Evolutionary conservation across 2,113 vertebrate genomes (phyloP), one percentile per base, ranked within the genome.

Genomic region (Megaceryle torquata): DNA sequence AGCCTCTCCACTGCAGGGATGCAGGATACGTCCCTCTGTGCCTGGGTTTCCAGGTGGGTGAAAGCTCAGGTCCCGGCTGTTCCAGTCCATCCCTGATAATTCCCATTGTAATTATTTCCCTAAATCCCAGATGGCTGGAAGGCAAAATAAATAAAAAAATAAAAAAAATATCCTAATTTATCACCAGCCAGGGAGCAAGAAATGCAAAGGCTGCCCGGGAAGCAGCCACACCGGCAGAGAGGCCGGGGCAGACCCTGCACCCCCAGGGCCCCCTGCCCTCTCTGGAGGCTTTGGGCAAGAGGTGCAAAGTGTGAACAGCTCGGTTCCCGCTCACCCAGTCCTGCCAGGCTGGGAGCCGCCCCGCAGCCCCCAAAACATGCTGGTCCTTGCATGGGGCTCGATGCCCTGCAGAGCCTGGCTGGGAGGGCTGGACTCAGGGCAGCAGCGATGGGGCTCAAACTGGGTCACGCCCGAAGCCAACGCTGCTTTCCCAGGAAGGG

Each of bases 61-160:
- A 91, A 57, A 94, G 81, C 89, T 89, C 88, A 92, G 65, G 53
- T 61, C 82, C 48, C 86, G 79, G 78, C 87, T 85, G 69, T 43
- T 75, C 74, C 81, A 76, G 18, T 57, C 61, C 84, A 91, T 95
- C 81, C 86, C 81, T 85, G 50, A 50, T 79, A 75, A 93, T 94
- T 94, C 91, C 81, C 10, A 0, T 13, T 85, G 74, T 77, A 95
- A 94, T 93, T 77, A 96, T 76, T 78, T 18, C 75, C 59, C 41
- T 77, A 8, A 72, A 88, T 89, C 86, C 89, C 91, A 94, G 93
- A 89, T 31, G 15, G 67, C 79, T 77, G 71, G 82, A 85, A 80
- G 95, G 82, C 35, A 92, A 89, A 80, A 48, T 54, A 48, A 56
- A 26, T 12, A 24, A 43, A 35, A 56, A 15, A 51, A 25, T 25